phyloP scores from a whole-genome alignment of 2,797 vertebrate genomes.

The Erithacus rubecula region DNA sequence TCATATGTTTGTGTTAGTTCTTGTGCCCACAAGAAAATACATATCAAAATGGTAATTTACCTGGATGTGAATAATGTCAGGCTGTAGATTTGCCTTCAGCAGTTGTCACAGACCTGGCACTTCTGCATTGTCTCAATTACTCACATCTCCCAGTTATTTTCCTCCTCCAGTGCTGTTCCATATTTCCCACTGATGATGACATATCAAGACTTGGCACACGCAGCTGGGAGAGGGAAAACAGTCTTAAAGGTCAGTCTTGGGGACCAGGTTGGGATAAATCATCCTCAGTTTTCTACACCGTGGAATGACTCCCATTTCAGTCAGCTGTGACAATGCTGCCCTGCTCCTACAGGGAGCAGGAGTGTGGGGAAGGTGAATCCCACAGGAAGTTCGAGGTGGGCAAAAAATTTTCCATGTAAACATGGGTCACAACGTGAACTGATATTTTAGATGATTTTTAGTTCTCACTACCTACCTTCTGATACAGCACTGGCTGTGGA shows the following conservation, averaged over 20 bases:
- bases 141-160: neutral
- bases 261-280: neutral
- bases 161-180: rapidly evolving
- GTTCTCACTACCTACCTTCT: neutral
- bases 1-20: neutral
- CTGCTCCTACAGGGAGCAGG: neutral
- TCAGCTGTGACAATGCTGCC: neutral
- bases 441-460: neutral
- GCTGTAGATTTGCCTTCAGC: rapidly evolving
- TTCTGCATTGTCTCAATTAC: neutral
- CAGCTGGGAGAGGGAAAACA: neutral
- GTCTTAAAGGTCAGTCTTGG: neutral
- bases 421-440: rapidly evolving
- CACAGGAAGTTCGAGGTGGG: neutral
- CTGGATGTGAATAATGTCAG: neutral
- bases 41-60: neutral
- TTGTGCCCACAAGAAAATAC: neutral
- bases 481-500: neutral
- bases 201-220: rapidly evolving
- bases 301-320: neutral
- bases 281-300: neutral
- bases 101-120: neutral
- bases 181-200: neutral
- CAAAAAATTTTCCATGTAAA: neutral
- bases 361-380: neutral